Conservation (phyloP, 2,797 vertebrate genomes). For the Arrhamphus sclerolepis region DNA sequence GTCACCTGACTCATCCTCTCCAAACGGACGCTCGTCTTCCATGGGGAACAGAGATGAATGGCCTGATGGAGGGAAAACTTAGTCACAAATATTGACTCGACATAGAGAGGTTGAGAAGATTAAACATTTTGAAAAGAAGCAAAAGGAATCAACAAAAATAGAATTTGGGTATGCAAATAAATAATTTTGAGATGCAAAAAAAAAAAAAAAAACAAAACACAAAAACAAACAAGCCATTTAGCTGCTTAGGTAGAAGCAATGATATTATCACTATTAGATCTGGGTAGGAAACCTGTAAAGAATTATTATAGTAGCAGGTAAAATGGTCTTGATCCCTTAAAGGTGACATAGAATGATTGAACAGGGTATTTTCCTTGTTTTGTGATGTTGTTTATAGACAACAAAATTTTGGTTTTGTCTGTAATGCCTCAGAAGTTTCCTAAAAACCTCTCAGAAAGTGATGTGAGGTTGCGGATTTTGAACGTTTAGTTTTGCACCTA, state of each 20-base stretch:
- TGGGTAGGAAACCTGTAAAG: conserved; percentile 14
- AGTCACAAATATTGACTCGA: conserved; percentile 19
- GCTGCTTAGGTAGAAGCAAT: conserved; percentile 23
- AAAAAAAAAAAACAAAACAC: conserved; percentile 20
- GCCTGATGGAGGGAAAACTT: conserved; percentile 76
- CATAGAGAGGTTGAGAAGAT: not conserved
- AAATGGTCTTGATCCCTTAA: not conserved
- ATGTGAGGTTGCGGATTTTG: too few species aligned
- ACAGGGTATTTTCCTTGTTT: too few species aligned
- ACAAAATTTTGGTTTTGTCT: too few species aligned
- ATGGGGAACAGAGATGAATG: conserved; percentile 98
- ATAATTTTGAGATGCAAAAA: not conserved
- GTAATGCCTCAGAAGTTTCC: too few species aligned
- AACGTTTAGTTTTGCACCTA: too few species aligned
- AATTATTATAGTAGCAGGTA: not conserved
- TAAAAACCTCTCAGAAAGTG: too few species aligned
- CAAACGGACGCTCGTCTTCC: conserved; percentile 92
- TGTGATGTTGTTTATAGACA: too few species aligned
- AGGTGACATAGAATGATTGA: too few species aligned
- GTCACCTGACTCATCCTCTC: conserved; percentile 94
- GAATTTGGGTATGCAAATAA: conserved; percentile 16
- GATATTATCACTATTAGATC: conserved; percentile 19
- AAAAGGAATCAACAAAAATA: not conserved
- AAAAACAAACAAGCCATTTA: conserved; percentile 24
- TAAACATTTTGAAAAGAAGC: conserved; percentile 9